Evolutionary conservation across 2,797 vertebrate genomes (phyloP).

Genomic region (Betta splendens): DNA sequence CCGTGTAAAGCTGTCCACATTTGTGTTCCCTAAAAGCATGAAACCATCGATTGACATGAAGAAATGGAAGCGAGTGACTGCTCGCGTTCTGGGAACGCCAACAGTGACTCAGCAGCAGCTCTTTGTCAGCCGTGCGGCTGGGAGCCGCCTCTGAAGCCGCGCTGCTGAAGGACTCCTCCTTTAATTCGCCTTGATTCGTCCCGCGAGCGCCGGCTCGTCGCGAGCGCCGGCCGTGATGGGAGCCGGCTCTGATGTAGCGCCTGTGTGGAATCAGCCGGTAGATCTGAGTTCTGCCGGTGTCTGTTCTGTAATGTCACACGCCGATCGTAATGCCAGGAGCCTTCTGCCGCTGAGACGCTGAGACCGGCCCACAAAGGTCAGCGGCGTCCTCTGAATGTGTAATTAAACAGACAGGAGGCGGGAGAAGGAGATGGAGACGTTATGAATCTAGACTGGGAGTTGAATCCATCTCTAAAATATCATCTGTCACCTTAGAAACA

Average conservation of each 20-base stretch:
- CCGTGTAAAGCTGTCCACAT: not conserved
- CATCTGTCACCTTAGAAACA: constrained; percentile 4
- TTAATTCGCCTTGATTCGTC: constrained; percentile 32
- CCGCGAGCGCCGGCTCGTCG: constrained; percentile 21
- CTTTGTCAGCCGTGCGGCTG: constrained; percentile 25
- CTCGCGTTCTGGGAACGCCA: constrained; percentile 28
- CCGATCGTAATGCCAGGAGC: constrained; percentile 50
- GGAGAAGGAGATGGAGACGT: not conserved
- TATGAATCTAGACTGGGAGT: not conserved
- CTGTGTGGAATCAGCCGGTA: constrained; percentile 28
- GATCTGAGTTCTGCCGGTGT: constrained; percentile 24
- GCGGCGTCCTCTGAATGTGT: constrained; percentile 51
- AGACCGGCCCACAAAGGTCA: constrained; percentile 68
- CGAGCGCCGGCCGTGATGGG: not conserved
- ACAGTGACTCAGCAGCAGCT: constrained; percentile 40
- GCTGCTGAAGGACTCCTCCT: constrained; percentile 14
- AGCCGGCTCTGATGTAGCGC: constrained; percentile 6
- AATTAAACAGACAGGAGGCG: constrained; percentile 18
- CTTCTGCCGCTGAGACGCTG: constrained; percentile 54
- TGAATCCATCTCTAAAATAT: constrained; percentile 2
- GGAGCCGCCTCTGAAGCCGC: constrained; percentile 15
- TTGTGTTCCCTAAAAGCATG: constrained; percentile 1
- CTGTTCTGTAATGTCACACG: constrained; percentile 60
- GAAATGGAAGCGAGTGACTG: constrained; percentile 4
- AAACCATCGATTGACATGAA: constrained; percentile 7